Evolutionary conservation across 1,140 invertebrate species (phyloP).

Genomic region (Semibalanus balanoides): DNA sequence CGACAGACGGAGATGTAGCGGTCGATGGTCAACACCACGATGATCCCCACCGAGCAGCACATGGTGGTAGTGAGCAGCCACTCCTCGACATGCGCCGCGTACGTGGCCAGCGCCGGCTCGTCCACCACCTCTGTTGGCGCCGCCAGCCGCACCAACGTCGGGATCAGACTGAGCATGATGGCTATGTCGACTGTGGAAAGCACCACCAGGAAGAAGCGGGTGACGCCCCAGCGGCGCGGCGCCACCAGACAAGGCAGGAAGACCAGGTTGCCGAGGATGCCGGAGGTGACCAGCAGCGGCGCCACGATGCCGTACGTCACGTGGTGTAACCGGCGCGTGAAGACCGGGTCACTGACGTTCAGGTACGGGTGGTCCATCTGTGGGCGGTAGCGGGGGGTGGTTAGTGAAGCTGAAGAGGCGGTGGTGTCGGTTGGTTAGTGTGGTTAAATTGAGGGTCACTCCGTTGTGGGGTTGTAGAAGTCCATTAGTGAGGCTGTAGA

Average conservation of each 20-base stretch:
- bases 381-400: too few relatives aligned
- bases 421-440: too few relatives aligned
- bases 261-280: not conserved
- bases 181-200: not conserved
- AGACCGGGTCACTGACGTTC: not conserved
- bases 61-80: not conserved
- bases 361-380: conserved; percentile 1
- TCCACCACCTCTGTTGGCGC: not conserved
- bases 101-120: not conserved
- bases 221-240: not conserved
- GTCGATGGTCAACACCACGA: not conserved
- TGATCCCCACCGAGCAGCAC: not conserved
- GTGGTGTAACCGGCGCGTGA: not conserved
- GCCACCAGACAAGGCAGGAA: not conserved
- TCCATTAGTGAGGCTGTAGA: too few relatives aligned
- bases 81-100: not conserved
- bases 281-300: not conserved
- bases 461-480: too few relatives aligned
- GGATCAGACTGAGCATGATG: not conserved
- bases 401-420: too few relatives aligned
- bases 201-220: not conserved
- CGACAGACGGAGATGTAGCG: not conserved
- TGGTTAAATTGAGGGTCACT: too few relatives aligned
- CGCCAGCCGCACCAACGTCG: not conserved
- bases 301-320: not conserved